Evolutionary conservation across 1,140 invertebrate species (phyloP), one percentile per base, ranked within the genome.

Genomic region (Cherax destructor): DNA sequence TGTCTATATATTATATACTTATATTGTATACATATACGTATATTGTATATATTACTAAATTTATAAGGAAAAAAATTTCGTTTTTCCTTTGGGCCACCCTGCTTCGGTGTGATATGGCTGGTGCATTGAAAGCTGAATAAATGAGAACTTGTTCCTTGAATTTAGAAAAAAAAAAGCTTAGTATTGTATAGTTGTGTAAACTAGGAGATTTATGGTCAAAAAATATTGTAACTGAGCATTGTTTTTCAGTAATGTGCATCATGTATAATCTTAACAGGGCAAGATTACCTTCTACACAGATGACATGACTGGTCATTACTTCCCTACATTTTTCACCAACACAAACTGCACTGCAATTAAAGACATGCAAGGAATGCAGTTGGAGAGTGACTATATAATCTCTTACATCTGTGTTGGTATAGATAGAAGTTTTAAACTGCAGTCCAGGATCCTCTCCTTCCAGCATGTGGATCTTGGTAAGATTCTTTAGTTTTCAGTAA

Each of bases 221-320:
- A 41, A 41, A 41, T 41, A 41, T 41, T 41, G 30, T 2, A 41
- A 41, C 30, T 41, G 30, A 41, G 30, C 30, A 41, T 41, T 41
- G 30, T 41, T 41, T 41, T 41, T 41, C 30, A 41, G 30, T 59
- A 16, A 10, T 59, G 56, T 16, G 9, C 16, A 10, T 59, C 3
- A 59, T 59, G 56, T 18, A 74, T 10, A 41, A 9, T 74, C 24
- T 74, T 30, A 9, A 5, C 69, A 74, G 69, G 69, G 24, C 9
- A 74, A 74, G 24, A 74, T 74, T 30, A 24, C 7, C 4, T 30
- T 74, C 69, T 74, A 74, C 69, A 10, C 69, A 9, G 69, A 74
- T 74, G 69, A 74, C 24, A 74, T 74, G 69, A 74, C n/a, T 74
- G 69, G 69, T n/a, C 69, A 74, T 30, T 74, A 74, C 69, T 74